Conservation (phyloP, 2,888 invertebrate species). For the Melikaiella ostensackeni region DNA sequence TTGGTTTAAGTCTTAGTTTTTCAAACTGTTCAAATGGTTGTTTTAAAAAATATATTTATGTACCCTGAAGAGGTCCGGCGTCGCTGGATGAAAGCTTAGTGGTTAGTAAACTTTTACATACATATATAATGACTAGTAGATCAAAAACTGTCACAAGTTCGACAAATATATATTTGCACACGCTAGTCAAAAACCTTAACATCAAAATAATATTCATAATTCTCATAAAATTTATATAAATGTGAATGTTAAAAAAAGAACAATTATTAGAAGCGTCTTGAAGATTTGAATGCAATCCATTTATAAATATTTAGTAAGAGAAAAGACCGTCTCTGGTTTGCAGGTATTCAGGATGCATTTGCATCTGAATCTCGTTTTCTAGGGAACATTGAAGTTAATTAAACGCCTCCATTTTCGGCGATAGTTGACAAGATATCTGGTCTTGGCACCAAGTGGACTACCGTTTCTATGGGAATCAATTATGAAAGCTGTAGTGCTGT, state of each 20-base stretch:
- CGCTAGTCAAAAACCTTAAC: too few species aligned
- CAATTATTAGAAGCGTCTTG: neutral
- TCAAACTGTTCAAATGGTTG: too few species aligned
- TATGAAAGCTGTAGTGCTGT: neutral
- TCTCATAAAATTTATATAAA: neutral
- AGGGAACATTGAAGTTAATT: slow-evolving; percentile 65
- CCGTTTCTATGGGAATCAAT: slow-evolving; percentile 13
- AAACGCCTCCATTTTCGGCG: slow-evolving; percentile 68
- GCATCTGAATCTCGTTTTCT: slow-evolving; percentile 63
- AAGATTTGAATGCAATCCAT: neutral
- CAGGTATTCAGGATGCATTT: slow-evolving; percentile 55
- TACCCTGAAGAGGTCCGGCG: too few species aligned
- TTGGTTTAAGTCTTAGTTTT: too few species aligned
- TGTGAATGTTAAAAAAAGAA: neutral
- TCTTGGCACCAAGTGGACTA: slow-evolving; percentile 70
- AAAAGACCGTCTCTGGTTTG: neutral
- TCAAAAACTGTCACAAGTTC: too few species aligned
- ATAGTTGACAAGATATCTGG: slow-evolving; percentile 61
- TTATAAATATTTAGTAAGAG: slow-evolving; percentile 1
- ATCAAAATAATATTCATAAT: neutral
- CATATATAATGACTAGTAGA: too few species aligned
- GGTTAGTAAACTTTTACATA: too few species aligned
- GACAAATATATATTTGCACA: too few species aligned
- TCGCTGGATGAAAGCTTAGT: too few species aligned
- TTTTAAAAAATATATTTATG: too few species aligned